Conservation (phyloP, 2,797 vertebrate species). For the Glyptemys insculpta region DNA sequence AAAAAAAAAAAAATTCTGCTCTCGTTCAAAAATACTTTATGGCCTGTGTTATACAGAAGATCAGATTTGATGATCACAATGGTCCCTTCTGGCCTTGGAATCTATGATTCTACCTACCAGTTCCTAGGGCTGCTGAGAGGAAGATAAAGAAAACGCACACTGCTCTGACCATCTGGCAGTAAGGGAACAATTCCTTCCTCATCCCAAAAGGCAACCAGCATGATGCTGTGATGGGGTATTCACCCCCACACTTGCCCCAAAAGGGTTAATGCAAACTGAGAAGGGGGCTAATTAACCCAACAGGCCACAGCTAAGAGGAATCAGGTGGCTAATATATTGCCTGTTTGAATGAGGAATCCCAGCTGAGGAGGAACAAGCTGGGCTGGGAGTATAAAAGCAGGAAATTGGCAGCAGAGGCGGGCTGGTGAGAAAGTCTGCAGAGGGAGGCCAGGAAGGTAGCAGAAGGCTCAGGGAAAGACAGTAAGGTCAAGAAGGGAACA, state of each 20-base stretch:
- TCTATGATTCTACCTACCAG: background rate
- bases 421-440: background rate
- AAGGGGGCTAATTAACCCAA: background rate
- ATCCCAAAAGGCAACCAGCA: background rate
- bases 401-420: background rate
- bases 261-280: background rate
- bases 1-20: too few relatives aligned
- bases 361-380: background rate
- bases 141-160: background rate
- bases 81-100: background rate
- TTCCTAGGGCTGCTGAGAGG: background rate
- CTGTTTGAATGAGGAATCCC: background rate
- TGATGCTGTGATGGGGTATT: background rate
- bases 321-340: background rate
- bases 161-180: background rate
- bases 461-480: background rate
- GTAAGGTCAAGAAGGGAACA: background rate
- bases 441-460: background rate
- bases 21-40: too few relatives aligned
- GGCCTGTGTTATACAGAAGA: background rate
- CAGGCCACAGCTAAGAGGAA: background rate
- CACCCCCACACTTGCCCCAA: background rate
- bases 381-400: background rate
- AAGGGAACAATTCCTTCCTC: background rate
- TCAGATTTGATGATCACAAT: background rate